Base-by-base conservation (phyloP, 2,888 invertebrate species). In the Dromius quadrimaculatus region DNA sequence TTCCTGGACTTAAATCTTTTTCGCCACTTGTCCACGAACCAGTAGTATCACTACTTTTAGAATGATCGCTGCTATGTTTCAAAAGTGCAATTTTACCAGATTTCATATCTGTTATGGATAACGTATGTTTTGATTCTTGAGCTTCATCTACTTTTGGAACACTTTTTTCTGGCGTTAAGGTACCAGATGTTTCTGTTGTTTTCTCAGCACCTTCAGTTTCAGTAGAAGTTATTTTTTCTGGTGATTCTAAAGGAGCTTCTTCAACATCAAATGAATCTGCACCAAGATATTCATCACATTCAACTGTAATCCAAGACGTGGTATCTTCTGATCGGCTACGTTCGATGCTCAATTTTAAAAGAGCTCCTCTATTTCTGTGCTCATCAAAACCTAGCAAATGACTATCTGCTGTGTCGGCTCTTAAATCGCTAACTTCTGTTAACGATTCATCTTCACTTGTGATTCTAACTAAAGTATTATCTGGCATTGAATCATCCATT, bases 21-120 rank as follows among this genome's bases (percentile, higher is more conserved):
- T 91, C 91, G n/a, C 90, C 89, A 76, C 90, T 91, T 0, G 92
- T 92, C 91, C 92, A 92, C 0, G 92, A 92, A 28, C 83, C 83
- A 2, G 88, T 89, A 0, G 90, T 90, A 77, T 93, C 92, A 1
- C 92, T 92, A 76, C 92, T 92, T 74, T 89, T 85, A 0, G 92
- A 92, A 71, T 91, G 89, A 78, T 92, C 92, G 0, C 90, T 88
- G 74, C 90, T 91, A 19, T 90, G 81, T 77, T 91, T 90, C 2
- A 89, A 81, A 47, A 88, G 78, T 76, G 88, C 88, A 72, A 83
- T 84, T 65, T 81, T 83, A 20, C 75, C 76, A 50, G 86, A 83
- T 76, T 84, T 84, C 1, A 83, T 84, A 74, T 85, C 86, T 0
- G 87, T 84, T 15, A 84, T 82, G 32, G 81, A 72, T 23, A 79